Evolutionary conservation across 2,797 vertebrate species (phyloP).

Genomic region (Microtus obscurus): DNA sequence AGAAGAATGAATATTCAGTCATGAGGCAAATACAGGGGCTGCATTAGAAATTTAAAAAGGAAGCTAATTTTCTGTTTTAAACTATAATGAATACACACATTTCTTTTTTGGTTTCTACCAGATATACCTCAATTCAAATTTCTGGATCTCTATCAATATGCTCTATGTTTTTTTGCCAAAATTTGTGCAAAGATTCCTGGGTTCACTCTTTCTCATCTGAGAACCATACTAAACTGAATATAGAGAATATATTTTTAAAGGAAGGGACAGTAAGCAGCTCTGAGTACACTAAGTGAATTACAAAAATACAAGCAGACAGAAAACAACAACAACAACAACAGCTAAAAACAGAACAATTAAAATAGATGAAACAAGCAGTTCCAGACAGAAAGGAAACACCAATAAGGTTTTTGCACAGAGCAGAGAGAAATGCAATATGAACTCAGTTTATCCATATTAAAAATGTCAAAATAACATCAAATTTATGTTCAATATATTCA

Average conservation of each 20-base stretch:
- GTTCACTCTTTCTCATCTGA: conserved; percentile 28
- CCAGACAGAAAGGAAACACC: background rate
- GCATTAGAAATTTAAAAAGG: background rate
- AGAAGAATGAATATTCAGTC: conserved; percentile 83
- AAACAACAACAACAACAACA: background rate
- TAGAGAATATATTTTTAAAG: background rate
- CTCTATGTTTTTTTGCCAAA: background rate
- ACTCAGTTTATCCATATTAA: background rate
- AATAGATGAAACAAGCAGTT: background rate
- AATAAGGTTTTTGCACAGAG: background rate
- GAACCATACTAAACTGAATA: background rate
- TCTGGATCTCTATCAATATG: background rate
- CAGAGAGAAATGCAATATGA: background rate
- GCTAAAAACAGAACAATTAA: background rate
- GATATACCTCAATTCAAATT: conserved; percentile 1
- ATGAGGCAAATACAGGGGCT: conserved; percentile 48
- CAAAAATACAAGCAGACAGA: background rate
- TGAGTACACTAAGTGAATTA: background rate
- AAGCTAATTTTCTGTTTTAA: background rate
- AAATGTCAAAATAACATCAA: background rate
- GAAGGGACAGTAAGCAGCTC: background rate
- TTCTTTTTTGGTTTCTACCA: background rate
- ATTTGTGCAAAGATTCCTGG: background rate
- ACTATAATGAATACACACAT: background rate
- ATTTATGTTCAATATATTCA: too few species aligned